A percentile compares a stretch with the other conserved stretches of the same genome.
Evolutionary conservation across 2,797 vertebrate species (phyloP).

Genomic region (Delichon dasypus): DNA sequence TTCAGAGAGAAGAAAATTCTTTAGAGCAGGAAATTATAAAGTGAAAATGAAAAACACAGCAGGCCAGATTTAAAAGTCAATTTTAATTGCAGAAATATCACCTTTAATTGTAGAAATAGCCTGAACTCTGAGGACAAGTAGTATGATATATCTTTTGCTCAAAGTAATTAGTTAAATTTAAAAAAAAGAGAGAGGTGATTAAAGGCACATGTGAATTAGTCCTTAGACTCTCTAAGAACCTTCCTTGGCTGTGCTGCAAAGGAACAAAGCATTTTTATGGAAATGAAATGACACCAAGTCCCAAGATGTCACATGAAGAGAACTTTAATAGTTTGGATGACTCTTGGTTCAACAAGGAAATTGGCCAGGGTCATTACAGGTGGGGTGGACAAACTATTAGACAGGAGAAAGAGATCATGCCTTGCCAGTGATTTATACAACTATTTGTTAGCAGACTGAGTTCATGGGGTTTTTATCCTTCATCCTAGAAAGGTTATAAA

Average conservation of each 20-base stretch:
- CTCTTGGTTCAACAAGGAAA: neutral
- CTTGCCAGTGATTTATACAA: neutral
- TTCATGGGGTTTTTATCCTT: neutral
- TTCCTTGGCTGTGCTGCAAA: neutral
- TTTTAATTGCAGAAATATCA: constrained; percentile 3
- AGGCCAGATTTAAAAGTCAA: neutral
- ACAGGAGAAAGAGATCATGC: neutral
- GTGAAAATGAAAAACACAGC: neutral
- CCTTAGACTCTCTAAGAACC: constrained; percentile 1
- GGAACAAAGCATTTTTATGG: neutral
- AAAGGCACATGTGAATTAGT: constrained; percentile 4
- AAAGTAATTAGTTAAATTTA: constrained; percentile 20
- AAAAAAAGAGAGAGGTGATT: neutral
- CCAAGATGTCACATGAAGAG: neutral
- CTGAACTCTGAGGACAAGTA: neutral
- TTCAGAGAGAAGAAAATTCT: neutral
- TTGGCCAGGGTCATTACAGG: neutral
- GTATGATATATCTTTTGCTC: constrained; percentile 6
- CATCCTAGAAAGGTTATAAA: neutral
- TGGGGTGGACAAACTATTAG: neutral
- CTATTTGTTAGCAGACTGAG: neutral
- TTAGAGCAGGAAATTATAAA: neutral
- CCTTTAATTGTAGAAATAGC: constrained; percentile 26
- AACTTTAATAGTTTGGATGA: neutral
- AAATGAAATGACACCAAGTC: neutral